Evolutionary conservation across 2,797 vertebrate genomes (phyloP).

Genomic region (Anas acuta): DNA sequence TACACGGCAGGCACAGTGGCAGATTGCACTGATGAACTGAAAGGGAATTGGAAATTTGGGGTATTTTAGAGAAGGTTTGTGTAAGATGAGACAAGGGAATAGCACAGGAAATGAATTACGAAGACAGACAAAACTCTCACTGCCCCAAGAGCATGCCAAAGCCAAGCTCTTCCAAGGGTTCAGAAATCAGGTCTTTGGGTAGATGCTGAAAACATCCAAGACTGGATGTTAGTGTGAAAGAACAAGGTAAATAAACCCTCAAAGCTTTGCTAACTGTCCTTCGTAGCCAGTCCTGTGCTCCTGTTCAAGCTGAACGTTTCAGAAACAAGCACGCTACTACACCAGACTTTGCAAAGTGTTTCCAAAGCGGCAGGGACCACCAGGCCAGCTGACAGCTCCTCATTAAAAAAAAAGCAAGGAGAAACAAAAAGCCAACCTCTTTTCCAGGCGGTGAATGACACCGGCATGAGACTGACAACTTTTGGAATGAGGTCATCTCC

Average conservation of each 20-base stretch:
- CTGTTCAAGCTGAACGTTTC: neutral
- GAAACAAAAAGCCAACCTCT: neutral
- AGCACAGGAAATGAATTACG: neutral
- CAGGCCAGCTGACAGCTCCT: neutral
- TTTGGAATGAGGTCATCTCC: conserved; percentile 59
- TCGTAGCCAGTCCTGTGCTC: neutral
- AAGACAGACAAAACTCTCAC: neutral
- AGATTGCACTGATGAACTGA: conserved; percentile 29
- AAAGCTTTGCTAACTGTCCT: neutral
- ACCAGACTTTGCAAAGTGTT: neutral
- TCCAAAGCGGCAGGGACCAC: neutral
- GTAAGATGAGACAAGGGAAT: neutral
- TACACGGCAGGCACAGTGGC: neutral
- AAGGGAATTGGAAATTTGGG: neutral
- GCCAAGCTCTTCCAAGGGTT: neutral
- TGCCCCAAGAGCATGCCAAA: no score
- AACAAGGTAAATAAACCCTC: neutral
- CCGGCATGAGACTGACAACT: conserved; percentile 18
- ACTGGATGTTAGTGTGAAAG: neutral
- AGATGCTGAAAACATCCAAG: neutral
- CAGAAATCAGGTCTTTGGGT: neutral
- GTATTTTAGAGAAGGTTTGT: conserved; percentile 27
- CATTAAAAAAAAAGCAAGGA: neutral
- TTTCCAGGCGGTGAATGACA: neutral
- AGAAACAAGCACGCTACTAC: neutral